These are phyloP conservation scores for Hypocryptadius cinnamomeus DNA, from an alignment of 2,113 vertebrate genomes.

Conservation along the genomic window DNA sequence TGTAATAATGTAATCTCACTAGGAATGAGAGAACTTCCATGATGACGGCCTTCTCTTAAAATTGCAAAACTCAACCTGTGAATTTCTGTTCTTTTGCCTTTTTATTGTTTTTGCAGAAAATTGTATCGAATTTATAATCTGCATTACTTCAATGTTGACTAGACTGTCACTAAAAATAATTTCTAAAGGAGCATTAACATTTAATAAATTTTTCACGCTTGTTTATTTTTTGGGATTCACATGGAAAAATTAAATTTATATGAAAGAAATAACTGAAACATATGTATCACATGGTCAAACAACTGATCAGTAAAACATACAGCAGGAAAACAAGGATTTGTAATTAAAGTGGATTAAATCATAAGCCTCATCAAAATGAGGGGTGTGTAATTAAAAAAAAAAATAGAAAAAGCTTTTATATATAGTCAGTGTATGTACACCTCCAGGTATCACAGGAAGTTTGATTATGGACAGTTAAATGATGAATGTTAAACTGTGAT, in stretches of 20 bases:
- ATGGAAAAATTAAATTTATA: not conserved
- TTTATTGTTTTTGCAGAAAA: not conserved
- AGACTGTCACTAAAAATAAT: not conserved
- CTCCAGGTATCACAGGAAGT: not conserved
- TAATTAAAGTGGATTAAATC: not conserved
- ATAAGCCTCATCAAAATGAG: not conserved
- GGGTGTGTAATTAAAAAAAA: not conserved
- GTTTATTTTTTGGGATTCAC: not conserved
- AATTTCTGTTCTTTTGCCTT: not conserved
- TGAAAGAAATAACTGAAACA: not conserved
- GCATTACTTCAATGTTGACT: not conserved
- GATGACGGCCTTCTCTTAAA: not conserved
- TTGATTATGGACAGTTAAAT: not conserved
- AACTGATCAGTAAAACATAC: not conserved
- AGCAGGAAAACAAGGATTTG: not conserved
- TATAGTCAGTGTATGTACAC: not conserved
- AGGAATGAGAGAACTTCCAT: not conserved
- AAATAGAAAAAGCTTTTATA: not conserved
- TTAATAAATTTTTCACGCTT: not conserved
- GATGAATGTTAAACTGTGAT: not conserved
- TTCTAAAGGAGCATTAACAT: not conserved
- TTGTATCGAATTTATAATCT: not conserved
- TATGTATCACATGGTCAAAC: not conserved
- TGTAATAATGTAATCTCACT: not conserved
- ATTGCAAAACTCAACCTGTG: not conserved